Conservation (phyloP, 2,888 invertebrate genomes). For the Prenolepis imparis region DNA sequence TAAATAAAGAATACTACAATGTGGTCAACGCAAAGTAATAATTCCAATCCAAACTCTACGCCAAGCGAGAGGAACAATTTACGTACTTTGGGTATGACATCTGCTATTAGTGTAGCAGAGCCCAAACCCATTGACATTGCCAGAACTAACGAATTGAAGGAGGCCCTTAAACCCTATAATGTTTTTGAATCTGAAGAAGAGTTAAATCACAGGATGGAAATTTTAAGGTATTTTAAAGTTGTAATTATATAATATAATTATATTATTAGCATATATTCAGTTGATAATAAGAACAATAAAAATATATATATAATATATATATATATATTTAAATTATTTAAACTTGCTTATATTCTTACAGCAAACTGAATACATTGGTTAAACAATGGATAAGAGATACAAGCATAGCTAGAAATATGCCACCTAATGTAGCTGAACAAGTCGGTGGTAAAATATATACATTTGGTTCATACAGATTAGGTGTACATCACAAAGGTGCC, state of each 20-base stretch:
- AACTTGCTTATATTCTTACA: slow-evolving; percentile 77
- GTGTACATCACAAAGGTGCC: slow-evolving; percentile 98
- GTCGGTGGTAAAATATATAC: slow-evolving; percentile 99
- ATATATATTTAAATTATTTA: background rate
- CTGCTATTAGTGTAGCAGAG: slow-evolving; percentile 95
- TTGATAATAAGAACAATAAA: background rate
- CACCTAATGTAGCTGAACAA: slow-evolving; percentile 94
- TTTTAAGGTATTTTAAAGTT: slow-evolving; percentile 87
- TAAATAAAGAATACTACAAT: slow-evolving; percentile 69
- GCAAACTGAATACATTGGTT: slow-evolving; percentile 95
- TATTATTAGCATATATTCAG: background rate
- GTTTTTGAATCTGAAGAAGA: slow-evolving; percentile 97
- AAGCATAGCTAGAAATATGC: slow-evolving; percentile 96
- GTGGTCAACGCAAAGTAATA: slow-evolving; percentile 82
- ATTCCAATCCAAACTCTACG: slow-evolving; percentile 84
- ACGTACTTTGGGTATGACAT: slow-evolving; percentile 95
- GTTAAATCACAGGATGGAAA: slow-evolving; percentile 95
- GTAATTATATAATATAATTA: background rate
- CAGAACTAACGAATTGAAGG: slow-evolving; percentile 92
- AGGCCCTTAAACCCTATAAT: slow-evolving; percentile 93
- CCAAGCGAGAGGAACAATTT: slow-evolving; percentile 88
- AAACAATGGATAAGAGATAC: slow-evolving; percentile 97
- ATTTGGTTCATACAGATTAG: slow-evolving; percentile 98
- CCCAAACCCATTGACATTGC: slow-evolving; percentile 93
- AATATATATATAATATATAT: background rate